Conservation (phyloP, 2,888 invertebrate genomes). For the Bhutanitis thaidina region DNA sequence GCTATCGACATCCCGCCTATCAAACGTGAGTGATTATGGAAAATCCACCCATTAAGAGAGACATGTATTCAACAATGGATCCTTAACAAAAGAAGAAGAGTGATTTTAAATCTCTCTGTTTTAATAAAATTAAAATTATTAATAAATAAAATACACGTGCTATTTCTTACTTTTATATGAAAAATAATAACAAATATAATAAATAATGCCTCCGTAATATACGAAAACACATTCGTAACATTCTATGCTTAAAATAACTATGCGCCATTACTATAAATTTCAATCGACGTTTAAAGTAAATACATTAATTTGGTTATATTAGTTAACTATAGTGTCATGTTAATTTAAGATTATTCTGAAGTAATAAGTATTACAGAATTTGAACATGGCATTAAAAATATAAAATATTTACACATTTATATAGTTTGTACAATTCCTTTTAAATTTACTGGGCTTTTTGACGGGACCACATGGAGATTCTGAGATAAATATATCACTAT, state of each 20-base stretch:
- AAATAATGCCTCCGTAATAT: constrained; percentile 70
- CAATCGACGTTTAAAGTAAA: constrained; percentile 2
- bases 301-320: constrained; percentile 10
- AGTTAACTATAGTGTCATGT: constrained; percentile 55
- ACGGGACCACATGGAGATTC: constrained; percentile 12
- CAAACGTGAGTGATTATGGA: no score
- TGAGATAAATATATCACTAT: no score
- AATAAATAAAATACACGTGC: not conserved
- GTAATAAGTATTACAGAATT: not conserved
- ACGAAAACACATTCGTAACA: constrained; percentile 41
- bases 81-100: no score
- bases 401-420: constrained; percentile 11
- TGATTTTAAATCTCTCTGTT: no score
- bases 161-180: constrained; percentile 41
- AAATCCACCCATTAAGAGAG: no score
- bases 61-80: no score
- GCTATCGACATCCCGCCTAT: no score
- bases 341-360: constrained; percentile 21
- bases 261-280: constrained; percentile 12
- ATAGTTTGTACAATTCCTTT: constrained; percentile 4
- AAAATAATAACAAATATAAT: constrained; percentile 60
- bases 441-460: constrained; percentile 26
- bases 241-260: constrained; percentile 18
- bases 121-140: no score
- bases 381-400: not conserved